Evolutionary conservation across 2,113 vertebrate genomes (phyloP).

Genomic region (Ptyas mucosa): DNA sequence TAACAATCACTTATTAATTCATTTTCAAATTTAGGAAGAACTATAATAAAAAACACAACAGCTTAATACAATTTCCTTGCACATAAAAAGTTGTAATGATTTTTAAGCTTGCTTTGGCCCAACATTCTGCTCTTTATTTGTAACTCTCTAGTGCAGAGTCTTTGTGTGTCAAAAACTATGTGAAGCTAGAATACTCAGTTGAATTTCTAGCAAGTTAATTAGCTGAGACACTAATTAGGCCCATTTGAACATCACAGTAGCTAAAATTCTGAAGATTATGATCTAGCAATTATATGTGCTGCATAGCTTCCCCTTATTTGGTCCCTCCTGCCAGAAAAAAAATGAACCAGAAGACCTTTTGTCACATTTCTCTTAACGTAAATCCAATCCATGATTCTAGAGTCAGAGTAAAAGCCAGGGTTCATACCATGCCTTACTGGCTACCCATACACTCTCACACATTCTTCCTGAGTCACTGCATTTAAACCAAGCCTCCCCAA

Average conservation of each 20-base stretch:
- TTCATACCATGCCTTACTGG: neutral
- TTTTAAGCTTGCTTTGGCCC: neutral
- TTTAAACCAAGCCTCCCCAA: neutral
- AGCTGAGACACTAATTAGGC: neutral
- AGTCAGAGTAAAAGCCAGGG: neutral
- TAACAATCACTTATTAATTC: slow-evolving; percentile 1
- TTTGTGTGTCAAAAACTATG: neutral
- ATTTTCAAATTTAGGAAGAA: neutral
- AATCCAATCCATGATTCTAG: neutral
- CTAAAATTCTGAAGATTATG: neutral
- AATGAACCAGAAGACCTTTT: neutral
- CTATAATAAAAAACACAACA: neutral
- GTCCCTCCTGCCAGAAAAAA: neutral
- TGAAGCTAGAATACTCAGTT: neutral
- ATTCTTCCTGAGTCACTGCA: neutral
- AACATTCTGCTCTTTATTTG: neutral
- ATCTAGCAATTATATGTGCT: neutral
- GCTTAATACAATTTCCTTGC: neutral
- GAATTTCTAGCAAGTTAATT: neutral
- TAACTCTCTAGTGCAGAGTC: neutral
- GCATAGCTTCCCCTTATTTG: neutral
- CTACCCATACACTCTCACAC: neutral
- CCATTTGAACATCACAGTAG: neutral
- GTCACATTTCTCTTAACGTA: neutral
- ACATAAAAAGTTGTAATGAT: neutral